Evolutionary conservation across 35 echinoderm and acorn worm genomes (phyloP).

Genomic region (Ophiothrix spiculata): DNA sequence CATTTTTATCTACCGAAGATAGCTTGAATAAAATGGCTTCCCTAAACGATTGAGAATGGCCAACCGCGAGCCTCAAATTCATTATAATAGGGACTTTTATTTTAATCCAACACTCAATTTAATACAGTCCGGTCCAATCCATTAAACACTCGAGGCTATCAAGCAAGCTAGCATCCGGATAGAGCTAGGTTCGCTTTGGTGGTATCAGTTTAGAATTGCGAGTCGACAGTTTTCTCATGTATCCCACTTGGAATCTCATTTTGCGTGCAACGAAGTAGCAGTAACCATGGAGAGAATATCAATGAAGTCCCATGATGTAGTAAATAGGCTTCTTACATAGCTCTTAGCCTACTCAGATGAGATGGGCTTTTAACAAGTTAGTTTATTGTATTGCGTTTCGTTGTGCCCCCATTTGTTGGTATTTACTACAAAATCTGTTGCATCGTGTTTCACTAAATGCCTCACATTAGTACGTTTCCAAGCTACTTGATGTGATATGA

Average conservation of each 20-base stretch:
- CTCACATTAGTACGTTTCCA: slow-evolving; percentile 45
- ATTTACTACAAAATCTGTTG: slow-evolving; percentile 34
- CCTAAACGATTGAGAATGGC: background rate
- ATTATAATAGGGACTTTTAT: background rate
- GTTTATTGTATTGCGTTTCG: background rate
- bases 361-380: slow-evolving; percentile 9
- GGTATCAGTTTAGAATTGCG: slow-evolving; percentile 41
- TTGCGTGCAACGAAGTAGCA: slow-evolving; percentile 25
- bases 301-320: slow-evolving; percentile 23
- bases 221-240: background rate
- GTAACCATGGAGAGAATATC: slow-evolving; percentile 33
- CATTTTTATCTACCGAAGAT: background rate
- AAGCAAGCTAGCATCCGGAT: slow-evolving; percentile 34
- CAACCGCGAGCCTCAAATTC: background rate
- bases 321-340: slow-evolving; percentile 14
- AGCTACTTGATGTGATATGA: slow-evolving; percentile 33
- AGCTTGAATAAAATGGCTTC: background rate
- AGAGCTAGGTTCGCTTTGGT: slow-evolving; percentile 31
- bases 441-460: slow-evolving; percentile 35
- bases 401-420: slow-evolving; percentile 24
- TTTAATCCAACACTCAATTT: slow-evolving; percentile 36
- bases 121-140: slow-evolving; percentile 46
- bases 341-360: background rate
- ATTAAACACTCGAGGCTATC: slow-evolving; percentile 50
- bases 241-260: background rate